Evolutionary conservation across 2,797 vertebrate species (phyloP), one percentile per base, ranked within the genome.

Genomic region (Pseudomugil gertrudae): DNA sequence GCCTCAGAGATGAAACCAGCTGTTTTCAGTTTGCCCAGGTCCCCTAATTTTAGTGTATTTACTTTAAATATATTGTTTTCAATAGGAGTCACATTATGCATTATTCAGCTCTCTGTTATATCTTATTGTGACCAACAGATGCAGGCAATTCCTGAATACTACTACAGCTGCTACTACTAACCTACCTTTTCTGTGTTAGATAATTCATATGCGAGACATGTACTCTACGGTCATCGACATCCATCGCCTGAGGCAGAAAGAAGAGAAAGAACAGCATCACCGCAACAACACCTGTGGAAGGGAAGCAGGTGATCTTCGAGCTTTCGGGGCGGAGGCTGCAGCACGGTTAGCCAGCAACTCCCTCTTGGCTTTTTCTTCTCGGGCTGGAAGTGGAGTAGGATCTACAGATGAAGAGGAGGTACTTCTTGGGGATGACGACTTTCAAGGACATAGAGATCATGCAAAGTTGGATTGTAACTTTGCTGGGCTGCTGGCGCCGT

Each of bases 191-290:
- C 32, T 66, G 33, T 58, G 11, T 27, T 62, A 92, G 92, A 95
- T 99, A 53, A 98, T 99, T 87, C 97, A 99, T 81, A 98, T 99
- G 98, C 93, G 96, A 85, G 98, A 99, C 90, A 98, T 99, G 93
- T 99, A 99, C 83, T 98, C 98, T 63, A 99, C 97, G 0, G 98
- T 99, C 84, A 99, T 99, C 27, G 98, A 99, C 90, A 95, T 99
- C 88, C 97, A 99, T 72, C 95, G 95, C 3, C 92, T 97, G 70
- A 92, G 95, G 74, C 88, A 96, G 84, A 95, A 90, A 60, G 97
- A 98, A 76, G 95, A 96, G 27, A 97, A 95, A 74, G 95, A 94
- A 19, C 80, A 66, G 70, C 10, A 75, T 36, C 93, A 93, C 47
- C 84, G 92, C 52, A 71, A 85, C 84, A 94, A 92, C 57, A 90